Base-by-base conservation (phyloP, 2,888 invertebrate genomes). In the Dynastes hyllus region DNA sequence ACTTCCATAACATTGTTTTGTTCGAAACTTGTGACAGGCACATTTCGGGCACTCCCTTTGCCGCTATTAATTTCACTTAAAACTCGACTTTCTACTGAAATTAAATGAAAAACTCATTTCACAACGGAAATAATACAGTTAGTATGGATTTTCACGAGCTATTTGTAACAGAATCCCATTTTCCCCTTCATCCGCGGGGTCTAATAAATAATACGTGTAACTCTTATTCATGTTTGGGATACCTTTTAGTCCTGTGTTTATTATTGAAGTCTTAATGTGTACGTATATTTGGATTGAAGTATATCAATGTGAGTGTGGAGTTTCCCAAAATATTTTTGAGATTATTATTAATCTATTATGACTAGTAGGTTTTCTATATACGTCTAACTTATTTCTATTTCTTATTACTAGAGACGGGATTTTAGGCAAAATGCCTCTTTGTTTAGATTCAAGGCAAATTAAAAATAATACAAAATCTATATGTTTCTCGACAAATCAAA, bases 201-300 rank as follows among this genome's bases (percentile, higher is more conserved):
- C 16, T 11, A 53, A 13, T 53, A 53, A 53, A 53, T 53, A 53
- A 13, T 16, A 53, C n/a, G 37, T 37, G 16, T 16, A 16, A 37
- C 37, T 5, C 5, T 37, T 37, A 51, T 9, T 8, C 1, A 16
- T n/a, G 5, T 53, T 53, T 16, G n/a, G 11, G 53, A 2, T 53
- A 53, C 53, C n/a, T 55, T 55, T 22, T 22, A 6, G 16, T 55
- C 55, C 5, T 8, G 16, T 55, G 55, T 55, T 55, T 55, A 55
- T 55, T 55, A 22, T 55, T 22, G 55, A 6, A n/a, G 16, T 11
- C 3, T 53, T 53, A 13, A 53, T 53, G 16, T 55, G 55, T 55
- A 53, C 16, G n/a, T 53, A 55, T 55, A 55, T 55, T 55, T 55
- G 55, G 2, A 55, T 55, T 55, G 16, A 55, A 55, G 16, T 55